Percentiles rank a stretch among this genome's conserved stretches.
Conservation (phyloP, 37 sponge, comb jelly and placozoan genomes). For the Tethya wilhelma region DNA sequence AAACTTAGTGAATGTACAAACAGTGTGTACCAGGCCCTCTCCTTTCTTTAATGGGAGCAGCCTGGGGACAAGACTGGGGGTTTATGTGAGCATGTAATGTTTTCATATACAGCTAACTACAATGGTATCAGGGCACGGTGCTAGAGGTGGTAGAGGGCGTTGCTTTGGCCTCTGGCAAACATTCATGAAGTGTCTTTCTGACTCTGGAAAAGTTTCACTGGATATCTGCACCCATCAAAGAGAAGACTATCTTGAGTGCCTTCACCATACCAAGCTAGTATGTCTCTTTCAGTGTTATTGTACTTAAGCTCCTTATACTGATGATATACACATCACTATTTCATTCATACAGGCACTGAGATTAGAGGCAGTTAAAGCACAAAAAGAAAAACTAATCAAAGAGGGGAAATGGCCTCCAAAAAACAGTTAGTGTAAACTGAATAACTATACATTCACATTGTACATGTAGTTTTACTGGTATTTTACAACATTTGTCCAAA, state of each 20-base stretch:
- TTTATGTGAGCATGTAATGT: too few species aligned
- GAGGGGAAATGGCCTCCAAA: conserved; percentile 84
- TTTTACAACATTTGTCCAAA: too few species aligned
- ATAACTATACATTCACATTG: background rate
- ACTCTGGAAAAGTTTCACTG: conserved; percentile 1
- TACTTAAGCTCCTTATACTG: background rate
- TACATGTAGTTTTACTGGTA: background rate
- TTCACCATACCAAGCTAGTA: conserved; percentile 84
- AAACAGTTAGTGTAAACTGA: background rate
- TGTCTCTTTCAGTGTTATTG: background rate
- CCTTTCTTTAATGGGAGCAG: too few species aligned
- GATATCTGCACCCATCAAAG: conserved; percentile 48
- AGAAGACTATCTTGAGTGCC: conserved; percentile 92
- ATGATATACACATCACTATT: background rate
- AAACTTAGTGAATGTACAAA: too few species aligned
- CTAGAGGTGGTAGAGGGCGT: conserved; percentile 71
- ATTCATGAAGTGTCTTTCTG: conserved; percentile 56
- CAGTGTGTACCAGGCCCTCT: too few species aligned
- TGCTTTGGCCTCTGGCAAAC: conserved; percentile 81
- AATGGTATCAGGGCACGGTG: conserved; percentile 84
- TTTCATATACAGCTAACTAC: background rate
- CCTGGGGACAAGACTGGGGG: too few species aligned
- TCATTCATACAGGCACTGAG: conserved; percentile 37
- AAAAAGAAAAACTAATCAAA: conserved; percentile 77
- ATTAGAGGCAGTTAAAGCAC: conserved; percentile 44